Evolutionary conservation across 2,113 vertebrate genomes (phyloP).

Genomic region (Jacana jacana): DNA sequence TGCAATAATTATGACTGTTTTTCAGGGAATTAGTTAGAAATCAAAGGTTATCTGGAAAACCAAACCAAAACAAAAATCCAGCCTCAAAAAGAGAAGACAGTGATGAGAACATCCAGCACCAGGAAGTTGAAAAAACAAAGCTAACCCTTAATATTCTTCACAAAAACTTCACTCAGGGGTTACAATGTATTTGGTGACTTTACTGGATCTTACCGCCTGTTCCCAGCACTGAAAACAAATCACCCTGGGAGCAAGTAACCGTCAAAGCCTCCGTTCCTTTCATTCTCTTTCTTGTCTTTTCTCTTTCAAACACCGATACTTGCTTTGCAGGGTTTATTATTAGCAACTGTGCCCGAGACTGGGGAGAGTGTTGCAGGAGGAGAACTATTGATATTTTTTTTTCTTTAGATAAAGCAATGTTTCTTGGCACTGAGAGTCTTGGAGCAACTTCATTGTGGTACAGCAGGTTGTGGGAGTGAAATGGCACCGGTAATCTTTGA

Average conservation of each 20-base stretch:
- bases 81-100: background rate
- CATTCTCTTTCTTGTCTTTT: background rate
- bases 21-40: constrained; percentile 4
- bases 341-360: background rate
- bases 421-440: background rate
- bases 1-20: constrained; percentile 18
- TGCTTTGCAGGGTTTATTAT: constrained; percentile 6
- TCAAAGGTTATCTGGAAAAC: background rate
- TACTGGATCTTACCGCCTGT: background rate
- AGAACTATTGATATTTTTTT: background rate
- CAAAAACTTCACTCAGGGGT: background rate
- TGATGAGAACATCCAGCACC: background rate
- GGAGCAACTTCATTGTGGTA: background rate
- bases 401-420: background rate
- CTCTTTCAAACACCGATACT: background rate
- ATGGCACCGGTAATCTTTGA: background rate
- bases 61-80: background rate
- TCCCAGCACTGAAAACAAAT: constrained; percentile 1
- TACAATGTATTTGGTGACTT: constrained; percentile 10
- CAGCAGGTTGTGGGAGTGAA: background rate
- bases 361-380: background rate
- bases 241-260: background rate
- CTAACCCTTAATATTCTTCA: background rate
- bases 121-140: background rate
- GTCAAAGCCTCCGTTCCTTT: background rate